Evolutionary conservation across 2,113 vertebrate species (phyloP).

Genomic region (Alectura lathami): DNA sequence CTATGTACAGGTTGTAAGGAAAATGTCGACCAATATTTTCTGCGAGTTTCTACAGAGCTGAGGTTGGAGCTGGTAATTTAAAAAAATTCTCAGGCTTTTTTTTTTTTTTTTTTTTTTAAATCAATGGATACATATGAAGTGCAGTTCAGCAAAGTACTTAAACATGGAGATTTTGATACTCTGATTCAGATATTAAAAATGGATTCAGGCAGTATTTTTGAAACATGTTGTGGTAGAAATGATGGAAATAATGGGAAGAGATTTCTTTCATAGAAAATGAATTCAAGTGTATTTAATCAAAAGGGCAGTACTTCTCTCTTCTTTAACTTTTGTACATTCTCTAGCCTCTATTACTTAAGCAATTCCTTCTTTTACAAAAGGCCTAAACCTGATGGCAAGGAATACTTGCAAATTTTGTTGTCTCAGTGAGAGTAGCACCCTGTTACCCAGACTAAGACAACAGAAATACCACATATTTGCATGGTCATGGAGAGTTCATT

Average conservation of each 20-base stretch:
- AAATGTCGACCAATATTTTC: neutral
- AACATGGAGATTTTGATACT: neutral
- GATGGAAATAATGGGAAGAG: neutral
- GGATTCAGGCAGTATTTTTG: neutral
- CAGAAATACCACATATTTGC: neutral
- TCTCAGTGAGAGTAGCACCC: neutral
- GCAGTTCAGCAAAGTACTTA: neutral
- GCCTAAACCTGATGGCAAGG: neutral
- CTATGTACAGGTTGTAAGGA: neutral
- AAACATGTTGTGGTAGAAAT: neutral
- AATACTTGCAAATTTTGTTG: neutral
- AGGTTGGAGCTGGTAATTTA: neutral
- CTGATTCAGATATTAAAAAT: neutral
- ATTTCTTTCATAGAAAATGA: neutral
- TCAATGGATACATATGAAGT: neutral
- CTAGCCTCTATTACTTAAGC: neutral
- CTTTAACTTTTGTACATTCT: neutral
- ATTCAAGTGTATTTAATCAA: neutral
- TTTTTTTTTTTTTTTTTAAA: neutral
- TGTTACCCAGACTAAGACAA: neutral
- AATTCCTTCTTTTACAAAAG: neutral
- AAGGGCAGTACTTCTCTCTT: neutral
- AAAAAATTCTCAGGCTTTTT: neutral
- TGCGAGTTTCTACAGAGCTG: neutral
- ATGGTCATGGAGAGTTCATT: neutral